Base-by-base conservation (phyloP, 1,140 invertebrate species). In the Drosophila nannoptera region DNA sequence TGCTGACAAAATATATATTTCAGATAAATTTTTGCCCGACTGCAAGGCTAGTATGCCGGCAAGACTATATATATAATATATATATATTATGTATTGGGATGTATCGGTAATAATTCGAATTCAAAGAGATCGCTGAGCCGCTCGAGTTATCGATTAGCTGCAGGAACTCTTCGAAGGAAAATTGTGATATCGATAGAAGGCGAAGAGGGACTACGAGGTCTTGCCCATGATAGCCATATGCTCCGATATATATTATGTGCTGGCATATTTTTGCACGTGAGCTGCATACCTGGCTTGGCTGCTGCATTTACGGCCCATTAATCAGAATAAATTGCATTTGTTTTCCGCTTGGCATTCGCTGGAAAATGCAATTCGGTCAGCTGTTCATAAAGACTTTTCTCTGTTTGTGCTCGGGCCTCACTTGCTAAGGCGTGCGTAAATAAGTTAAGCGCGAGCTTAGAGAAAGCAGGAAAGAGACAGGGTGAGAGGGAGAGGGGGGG, bases 1-100 rank as follows among this genome's bases (percentile, higher is more conserved):
- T 43, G 54, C 63, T 66, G 29, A 59, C 43, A 45, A 59, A 58
- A 58, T 58, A 56, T 11, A 42, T 43, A 32, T 45, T 45, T 33
- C 31, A 9, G 49, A 33, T 56, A 43, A 11, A 32, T 35, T 45
- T 29, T 32, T 56, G 36, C 11, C 16, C 40, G 52, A 7, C 36
- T 16, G 31, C 31, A 31, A 32, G 54, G 29, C 29, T 56, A 32
- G 40, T 32, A 56, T 8, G 40, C 40, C 22, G 46, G 9, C 31
- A 49, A 32, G 31, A 31, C 29, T n/a, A 42, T n/a, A 0, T 42
- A 4, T 42, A 42, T 12, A 5, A 42, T 12, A 5, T 42, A n/a
- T 42, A 12, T 42, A 4, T 36, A 7, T 36, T 9, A 6, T 36
- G 4, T 36, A 4, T 35, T 35, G 22, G 1, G 22, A 22, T 36